phyloP scores from a whole-genome alignment of 2,888 invertebrate genomes.

The Choristoneura rosaceana region DNA sequence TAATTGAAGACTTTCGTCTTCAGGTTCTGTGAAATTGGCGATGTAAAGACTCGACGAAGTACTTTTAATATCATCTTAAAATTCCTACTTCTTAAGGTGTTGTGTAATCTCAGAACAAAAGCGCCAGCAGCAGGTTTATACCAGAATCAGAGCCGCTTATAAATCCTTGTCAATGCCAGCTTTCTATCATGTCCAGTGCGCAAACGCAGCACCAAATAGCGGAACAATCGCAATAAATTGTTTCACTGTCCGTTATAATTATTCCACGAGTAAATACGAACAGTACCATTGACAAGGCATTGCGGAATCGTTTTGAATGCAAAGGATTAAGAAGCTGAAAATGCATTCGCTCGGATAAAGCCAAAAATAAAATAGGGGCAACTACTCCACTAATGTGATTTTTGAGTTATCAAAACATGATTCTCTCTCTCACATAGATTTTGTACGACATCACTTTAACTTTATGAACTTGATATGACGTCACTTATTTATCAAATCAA shows the following conservation, averaged over 20 bases:
- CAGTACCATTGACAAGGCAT: constrained; percentile 21
- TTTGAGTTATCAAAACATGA: no score
- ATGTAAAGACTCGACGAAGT: neutral
- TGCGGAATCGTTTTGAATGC: constrained; percentile 20
- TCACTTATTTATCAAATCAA: no score
- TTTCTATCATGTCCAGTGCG: constrained; percentile 38
- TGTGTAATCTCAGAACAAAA: constrained; percentile 25
- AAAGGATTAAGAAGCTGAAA: neutral
- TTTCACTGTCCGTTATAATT: constrained; percentile 35
- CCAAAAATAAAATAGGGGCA: no score
- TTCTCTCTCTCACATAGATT: no score
- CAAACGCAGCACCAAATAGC: constrained; percentile 22
- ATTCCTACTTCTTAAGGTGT: neutral
- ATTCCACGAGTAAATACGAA: constrained; percentile 25
- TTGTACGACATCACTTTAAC: no score
- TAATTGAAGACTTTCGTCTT: no score
- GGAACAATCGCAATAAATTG: constrained; percentile 27
- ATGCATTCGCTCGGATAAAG: neutral
- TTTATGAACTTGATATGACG: no score
- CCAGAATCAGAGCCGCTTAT: constrained; percentile 17
- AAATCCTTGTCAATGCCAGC: constrained; percentile 38
- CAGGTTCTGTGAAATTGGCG: no score
- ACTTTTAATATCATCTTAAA: neutral
- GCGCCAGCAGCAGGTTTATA: constrained; percentile 22
- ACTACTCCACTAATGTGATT: no score